phyloP scores from a whole-genome alignment of 1,140 invertebrate genomes.

The Heliconius hewitsoni region DNA sequence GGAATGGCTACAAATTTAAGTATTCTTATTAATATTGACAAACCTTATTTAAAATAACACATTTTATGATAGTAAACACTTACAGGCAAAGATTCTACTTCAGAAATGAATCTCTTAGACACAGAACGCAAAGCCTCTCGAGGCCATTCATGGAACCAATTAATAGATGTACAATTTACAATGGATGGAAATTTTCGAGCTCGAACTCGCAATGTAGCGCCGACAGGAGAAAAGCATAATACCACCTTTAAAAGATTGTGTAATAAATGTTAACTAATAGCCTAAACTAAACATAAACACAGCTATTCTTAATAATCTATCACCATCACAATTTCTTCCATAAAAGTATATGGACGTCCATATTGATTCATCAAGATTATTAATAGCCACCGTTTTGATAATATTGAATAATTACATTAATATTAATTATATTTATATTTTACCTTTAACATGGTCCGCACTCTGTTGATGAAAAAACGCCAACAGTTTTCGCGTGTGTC shows the following conservation, averaged over 20 bases:
- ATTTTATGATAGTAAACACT: neutral
- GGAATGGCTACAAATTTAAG: constrained; percentile 62
- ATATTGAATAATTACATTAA: too few species aligned
- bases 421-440: neutral
- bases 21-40: neutral
- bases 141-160: constrained; percentile 99
- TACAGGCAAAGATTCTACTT: constrained; percentile 87
- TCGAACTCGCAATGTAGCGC: constrained; percentile 90
- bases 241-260: constrained; percentile 81
- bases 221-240: constrained; percentile 96
- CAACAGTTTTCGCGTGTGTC: constrained; percentile 97
- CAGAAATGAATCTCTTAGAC: constrained; percentile 89
- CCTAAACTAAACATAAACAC: neutral
- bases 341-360: too few species aligned
- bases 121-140: constrained; percentile 94
- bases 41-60: neutral
- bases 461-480: constrained; percentile 96
- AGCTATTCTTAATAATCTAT: neutral
- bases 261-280: neutral
- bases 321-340: too few species aligned
- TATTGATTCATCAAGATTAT: too few species aligned
- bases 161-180: constrained; percentile 95
- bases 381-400: too few species aligned
- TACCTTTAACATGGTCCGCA: constrained; percentile 87
- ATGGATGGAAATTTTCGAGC: constrained; percentile 96